Conservation (phyloP, 2,888 invertebrate genomes). For the Sinhomidia bicolor region DNA sequence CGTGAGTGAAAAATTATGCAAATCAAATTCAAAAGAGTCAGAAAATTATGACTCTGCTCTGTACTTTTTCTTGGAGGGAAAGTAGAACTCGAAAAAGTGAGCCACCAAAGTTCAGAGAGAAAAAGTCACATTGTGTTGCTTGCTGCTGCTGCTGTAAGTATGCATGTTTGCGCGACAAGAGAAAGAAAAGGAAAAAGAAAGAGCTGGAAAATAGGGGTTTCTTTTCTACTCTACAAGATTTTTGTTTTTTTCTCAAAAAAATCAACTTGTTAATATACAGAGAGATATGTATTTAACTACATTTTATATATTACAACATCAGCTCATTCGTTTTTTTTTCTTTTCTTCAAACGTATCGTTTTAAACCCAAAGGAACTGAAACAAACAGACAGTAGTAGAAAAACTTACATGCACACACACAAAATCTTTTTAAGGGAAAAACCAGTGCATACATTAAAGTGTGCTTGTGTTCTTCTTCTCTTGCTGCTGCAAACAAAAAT, state of each 20-base stretch:
- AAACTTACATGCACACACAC: slow-evolving; percentile 10
- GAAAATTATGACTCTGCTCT: slow-evolving; percentile 79
- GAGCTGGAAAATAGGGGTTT: slow-evolving; percentile 24
- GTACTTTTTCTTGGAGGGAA: slow-evolving; percentile 70
- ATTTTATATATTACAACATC: too few species aligned
- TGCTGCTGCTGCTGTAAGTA: not conserved
- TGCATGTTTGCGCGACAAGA: not conserved
- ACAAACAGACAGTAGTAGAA: too few species aligned
- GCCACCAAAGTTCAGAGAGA: slow-evolving; percentile 69
- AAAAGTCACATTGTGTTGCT: slow-evolving; percentile 32
- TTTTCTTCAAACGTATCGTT: slow-evolving; percentile 46
- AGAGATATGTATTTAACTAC: too few species aligned
- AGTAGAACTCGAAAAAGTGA: slow-evolving; percentile 63
- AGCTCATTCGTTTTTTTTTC: too few species aligned
- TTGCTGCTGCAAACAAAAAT: slow-evolving; percentile 18
- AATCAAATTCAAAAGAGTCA: slow-evolving; percentile 80
- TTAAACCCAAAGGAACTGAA: slow-evolving; percentile 60
- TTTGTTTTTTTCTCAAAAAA: slow-evolving; percentile 1
- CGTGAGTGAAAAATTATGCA: slow-evolving; percentile 80
- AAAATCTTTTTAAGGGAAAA: slow-evolving; percentile 48
- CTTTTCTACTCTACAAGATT: slow-evolving; percentile 9
- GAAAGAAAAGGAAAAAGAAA: not conserved
- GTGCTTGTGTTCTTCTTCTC: too few species aligned
- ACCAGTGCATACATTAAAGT: slow-evolving; percentile 60
- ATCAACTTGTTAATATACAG: too few species aligned